phyloP scores from a whole-genome alignment of 2,797 vertebrate genomes.

The Pseudochromis fuscus region DNA sequence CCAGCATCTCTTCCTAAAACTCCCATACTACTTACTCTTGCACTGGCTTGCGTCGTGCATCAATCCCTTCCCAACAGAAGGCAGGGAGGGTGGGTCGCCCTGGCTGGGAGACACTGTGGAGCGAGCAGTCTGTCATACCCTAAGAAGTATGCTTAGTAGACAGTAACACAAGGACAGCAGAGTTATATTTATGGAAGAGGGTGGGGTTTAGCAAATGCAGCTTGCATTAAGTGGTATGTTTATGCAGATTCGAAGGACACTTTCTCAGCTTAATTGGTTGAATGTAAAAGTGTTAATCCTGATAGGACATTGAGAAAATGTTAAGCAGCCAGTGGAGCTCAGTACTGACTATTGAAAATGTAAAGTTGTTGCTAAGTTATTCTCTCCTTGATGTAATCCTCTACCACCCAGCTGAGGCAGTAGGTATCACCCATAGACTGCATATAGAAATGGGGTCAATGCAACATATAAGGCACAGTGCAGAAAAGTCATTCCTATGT shows the following conservation, averaged over 20 bases:
- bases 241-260: conserved; percentile 49
- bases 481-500: no score
- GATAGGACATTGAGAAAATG: conserved; percentile 55
- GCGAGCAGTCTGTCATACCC: conserved; percentile 40
- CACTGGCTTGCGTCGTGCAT: conserved; percentile 13
- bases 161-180: conserved; percentile 45
- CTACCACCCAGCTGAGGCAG: conserved; percentile 26
- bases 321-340: conserved; percentile 18
- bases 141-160: conserved; percentile 48
- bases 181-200: conserved; percentile 28
- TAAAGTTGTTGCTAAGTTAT: conserved; percentile 24
- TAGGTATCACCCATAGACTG: conserved; percentile 6
- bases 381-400: conserved; percentile 59
- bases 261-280: conserved; percentile 35
- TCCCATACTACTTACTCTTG: conserved; percentile 6
- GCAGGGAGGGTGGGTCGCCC: conserved; percentile 33
- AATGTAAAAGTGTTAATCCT: conserved; percentile 53
- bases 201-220: conserved; percentile 27
- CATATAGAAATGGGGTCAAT: no score
- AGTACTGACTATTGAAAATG: conserved; percentile 1
- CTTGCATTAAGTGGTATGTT: conserved; percentile 18
- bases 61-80: conserved; percentile 45
- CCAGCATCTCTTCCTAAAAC: conserved; percentile 23
- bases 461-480: no score
- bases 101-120: conserved; percentile 35